Evolutionary conservation across 2,113 vertebrate species (phyloP).

Genomic region (Actenoides lindsayi): DNA sequence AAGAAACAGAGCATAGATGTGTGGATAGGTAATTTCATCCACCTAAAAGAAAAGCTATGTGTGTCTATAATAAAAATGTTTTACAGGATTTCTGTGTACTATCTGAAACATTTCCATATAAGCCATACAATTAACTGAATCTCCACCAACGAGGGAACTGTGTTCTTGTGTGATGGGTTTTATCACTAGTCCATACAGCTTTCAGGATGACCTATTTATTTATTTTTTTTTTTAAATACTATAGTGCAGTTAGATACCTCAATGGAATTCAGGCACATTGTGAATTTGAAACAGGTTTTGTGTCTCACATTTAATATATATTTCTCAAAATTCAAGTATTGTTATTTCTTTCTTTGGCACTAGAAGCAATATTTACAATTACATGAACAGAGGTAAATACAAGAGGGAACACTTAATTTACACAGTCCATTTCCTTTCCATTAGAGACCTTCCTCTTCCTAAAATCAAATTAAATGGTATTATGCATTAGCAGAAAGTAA

Average conservation of each 20-base stretch:
- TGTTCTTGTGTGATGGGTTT: neutral
- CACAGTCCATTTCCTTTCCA: slow-evolving; percentile 14
- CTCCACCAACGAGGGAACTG: neutral
- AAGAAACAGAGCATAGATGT: neutral
- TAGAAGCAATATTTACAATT: neutral
- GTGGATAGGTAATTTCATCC: neutral
- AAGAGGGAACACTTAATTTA: neutral
- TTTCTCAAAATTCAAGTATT: neutral
- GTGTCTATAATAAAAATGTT: neutral
- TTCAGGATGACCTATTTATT: neutral
- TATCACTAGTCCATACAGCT: neutral
- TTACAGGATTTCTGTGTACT: neutral
- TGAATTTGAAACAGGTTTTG: neutral
- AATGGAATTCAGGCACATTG: neutral
- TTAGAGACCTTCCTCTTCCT: slow-evolving; percentile 1
- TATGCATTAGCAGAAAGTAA: slow-evolving; percentile 23
- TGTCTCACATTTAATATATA: neutral
- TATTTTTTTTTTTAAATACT: neutral
- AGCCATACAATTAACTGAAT: neutral
- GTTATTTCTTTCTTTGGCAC: neutral
- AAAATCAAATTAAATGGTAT: slow-evolving; percentile 43
- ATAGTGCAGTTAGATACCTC: neutral
- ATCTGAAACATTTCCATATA: neutral
- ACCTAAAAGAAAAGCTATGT: neutral
- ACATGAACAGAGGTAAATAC: neutral